phyloP scores from a whole-genome alignment of 2,888 invertebrate species.

The Leucoma salicis region DNA sequence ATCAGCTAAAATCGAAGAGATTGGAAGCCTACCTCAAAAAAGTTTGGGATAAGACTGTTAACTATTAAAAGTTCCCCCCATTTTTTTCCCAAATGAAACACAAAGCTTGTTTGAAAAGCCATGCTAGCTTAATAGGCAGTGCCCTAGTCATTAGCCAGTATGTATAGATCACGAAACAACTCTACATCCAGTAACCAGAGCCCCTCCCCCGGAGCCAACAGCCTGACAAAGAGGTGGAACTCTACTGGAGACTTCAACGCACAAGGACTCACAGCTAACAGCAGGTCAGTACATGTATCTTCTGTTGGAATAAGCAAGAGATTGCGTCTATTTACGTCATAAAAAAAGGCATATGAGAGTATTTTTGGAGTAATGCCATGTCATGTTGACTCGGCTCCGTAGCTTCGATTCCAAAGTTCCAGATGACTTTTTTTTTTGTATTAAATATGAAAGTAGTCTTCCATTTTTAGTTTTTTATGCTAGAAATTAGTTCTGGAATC shows the following conservation, averaged over 20 bases:
- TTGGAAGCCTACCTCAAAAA: no score
- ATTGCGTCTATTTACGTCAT: not conserved
- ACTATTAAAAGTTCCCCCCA: no score
- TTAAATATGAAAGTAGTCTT: no score
- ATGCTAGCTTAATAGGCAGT: conserved; percentile 12
- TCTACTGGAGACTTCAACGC: conserved; percentile 91
- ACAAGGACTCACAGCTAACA: conserved; percentile 68
- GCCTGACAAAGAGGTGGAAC: conserved; percentile 89
- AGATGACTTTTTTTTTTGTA: no score
- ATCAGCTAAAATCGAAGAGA: no score
- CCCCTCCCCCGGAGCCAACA: conserved; percentile 68
- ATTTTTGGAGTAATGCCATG: not conserved
- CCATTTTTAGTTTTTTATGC: no score
- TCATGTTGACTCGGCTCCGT: no score
- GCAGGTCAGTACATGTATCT: conserved; percentile 54
- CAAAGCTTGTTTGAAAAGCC: not conserved
- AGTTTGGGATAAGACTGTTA: no score
- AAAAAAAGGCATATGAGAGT: not conserved
- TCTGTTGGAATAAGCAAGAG: not conserved
- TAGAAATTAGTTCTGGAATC: no score
- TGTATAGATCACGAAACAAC: conserved; percentile 78
- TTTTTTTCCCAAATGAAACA: no score
- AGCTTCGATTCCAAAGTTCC: no score
- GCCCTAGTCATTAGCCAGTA: conserved; percentile 35
- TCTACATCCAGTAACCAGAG: conserved; percentile 85